phyloP scores from a whole-genome alignment of 2,797 vertebrate genomes.

The Acropternis orthonyx region DNA sequence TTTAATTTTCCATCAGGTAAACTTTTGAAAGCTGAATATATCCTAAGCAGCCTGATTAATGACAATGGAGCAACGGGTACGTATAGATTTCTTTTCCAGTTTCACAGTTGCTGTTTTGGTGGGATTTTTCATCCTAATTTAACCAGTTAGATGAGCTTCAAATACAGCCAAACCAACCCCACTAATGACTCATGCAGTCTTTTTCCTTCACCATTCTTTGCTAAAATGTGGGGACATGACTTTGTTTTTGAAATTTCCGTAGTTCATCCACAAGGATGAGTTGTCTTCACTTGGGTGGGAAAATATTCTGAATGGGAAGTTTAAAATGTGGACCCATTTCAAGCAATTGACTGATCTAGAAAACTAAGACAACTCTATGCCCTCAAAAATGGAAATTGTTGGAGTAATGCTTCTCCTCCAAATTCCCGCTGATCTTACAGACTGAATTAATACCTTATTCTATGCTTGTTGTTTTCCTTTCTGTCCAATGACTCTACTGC shows the following conservation, averaged over 20 bases:
- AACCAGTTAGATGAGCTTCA: background rate
- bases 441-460: background rate
- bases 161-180: background rate
- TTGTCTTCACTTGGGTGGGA: background rate
- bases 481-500: background rate
- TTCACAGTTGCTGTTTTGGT: background rate
- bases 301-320: background rate
- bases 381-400: background rate
- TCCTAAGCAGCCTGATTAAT: slow-evolving; percentile 89
- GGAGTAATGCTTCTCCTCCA: background rate
- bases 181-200: background rate
- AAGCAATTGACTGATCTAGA: background rate
- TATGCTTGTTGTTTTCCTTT: background rate
- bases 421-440: background rate
- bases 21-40: slow-evolving; percentile 92
- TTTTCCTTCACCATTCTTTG: background rate
- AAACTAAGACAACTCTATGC: background rate
- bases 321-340: background rate
- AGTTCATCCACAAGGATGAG: background rate
- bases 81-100: background rate
- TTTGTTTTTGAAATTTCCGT: background rate
- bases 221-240: background rate
- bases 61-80: slow-evolving; percentile 85
- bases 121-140: background rate
- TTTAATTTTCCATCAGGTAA: slow-evolving; percentile 80